Conservation (phyloP, 1,140 invertebrate genomes). For the Anastatus disparis region DNA sequence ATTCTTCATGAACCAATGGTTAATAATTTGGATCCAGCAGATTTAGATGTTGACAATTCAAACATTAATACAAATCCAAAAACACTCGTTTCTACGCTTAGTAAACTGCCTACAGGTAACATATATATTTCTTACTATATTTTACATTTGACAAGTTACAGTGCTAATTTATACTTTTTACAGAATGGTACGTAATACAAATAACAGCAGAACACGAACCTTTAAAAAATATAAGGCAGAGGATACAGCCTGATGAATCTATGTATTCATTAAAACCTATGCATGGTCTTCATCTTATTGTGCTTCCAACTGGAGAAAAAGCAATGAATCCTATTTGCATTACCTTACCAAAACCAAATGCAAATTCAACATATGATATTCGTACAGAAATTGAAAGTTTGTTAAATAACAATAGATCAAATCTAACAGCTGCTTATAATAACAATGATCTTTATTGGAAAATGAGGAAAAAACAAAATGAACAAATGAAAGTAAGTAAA, state of each 20-base stretch:
- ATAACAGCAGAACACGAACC: conserved; percentile 68
- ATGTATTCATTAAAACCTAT: conserved; percentile 51
- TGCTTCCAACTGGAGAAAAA: conserved; percentile 67
- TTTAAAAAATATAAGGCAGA: conserved; percentile 50
- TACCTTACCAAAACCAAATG: conserved; percentile 64
- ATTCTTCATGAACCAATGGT: conserved; percentile 39
- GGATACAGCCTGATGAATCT: neutral
- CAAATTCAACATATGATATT: conserved; percentile 54
- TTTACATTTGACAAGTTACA: conserved; percentile 2
- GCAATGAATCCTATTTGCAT: conserved; percentile 60
- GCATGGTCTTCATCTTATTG: conserved; percentile 65
- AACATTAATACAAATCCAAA: conserved; percentile 45
- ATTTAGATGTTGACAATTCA: conserved; percentile 48
- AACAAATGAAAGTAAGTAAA: conserved; percentile 68
- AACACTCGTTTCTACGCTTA: conserved; percentile 48
- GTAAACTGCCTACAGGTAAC: conserved; percentile 56
- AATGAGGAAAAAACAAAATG: conserved; percentile 67
- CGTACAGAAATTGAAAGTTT: conserved; percentile 56
- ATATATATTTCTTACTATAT: neutral
- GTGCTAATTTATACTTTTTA: conserved; percentile 8
- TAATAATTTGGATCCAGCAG: conserved; percentile 47
- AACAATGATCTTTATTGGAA: conserved; percentile 69
- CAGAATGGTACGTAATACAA: conserved; percentile 74
- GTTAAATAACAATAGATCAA: conserved; percentile 52
- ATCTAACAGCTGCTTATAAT: conserved; percentile 53